A percentile compares a stretch with the other conserved stretches of the same genome.
These are phyloP conservation scores for Psilopsiagon aurifrons DNA, from an alignment of 2,113 vertebrate genomes.

Conservation along the genomic window DNA sequence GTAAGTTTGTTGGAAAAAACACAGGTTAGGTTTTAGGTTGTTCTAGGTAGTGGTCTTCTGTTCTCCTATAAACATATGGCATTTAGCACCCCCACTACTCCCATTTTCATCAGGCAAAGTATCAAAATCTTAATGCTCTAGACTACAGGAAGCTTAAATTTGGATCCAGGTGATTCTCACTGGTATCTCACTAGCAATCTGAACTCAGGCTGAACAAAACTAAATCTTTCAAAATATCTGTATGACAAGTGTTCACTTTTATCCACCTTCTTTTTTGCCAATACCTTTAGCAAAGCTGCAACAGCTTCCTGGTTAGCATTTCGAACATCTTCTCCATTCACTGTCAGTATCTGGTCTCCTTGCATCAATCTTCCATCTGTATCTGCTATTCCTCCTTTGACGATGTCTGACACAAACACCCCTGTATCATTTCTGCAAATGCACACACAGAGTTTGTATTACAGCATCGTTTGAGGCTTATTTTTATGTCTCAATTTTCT, in stretches of 20 bases:
- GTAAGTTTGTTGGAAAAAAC: neutral
- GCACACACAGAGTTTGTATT: neutral
- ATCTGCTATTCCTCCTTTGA: slow-evolving; percentile 92
- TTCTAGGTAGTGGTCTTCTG: neutral
- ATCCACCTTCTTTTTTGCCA: neutral
- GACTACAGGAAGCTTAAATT: neutral
- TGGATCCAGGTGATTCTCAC: neutral
- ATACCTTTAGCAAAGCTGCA: slow-evolving; percentile 93
- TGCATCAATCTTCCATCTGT: slow-evolving; percentile 87
- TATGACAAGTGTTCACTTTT: neutral
- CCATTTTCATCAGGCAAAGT: neutral
- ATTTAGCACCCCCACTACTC: neutral
- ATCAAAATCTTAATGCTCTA: neutral
- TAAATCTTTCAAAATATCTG: neutral
- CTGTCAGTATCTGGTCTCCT: slow-evolving; percentile 93
- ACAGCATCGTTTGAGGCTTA: neutral
- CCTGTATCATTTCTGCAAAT: slow-evolving; percentile 88
- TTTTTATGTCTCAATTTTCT: neutral
- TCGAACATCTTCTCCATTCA: slow-evolving; percentile 92
- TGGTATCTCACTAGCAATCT: neutral
- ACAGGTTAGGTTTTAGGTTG: neutral
- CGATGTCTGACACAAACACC: slow-evolving; percentile 96
- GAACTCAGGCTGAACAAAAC: neutral
- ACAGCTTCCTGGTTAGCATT: slow-evolving; percentile 92
- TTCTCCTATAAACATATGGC: neutral